Evolutionary conservation across 2,113 vertebrate species (phyloP), one percentile per base, ranked within the genome.

Genomic region (Pterocles gutturalis): DNA sequence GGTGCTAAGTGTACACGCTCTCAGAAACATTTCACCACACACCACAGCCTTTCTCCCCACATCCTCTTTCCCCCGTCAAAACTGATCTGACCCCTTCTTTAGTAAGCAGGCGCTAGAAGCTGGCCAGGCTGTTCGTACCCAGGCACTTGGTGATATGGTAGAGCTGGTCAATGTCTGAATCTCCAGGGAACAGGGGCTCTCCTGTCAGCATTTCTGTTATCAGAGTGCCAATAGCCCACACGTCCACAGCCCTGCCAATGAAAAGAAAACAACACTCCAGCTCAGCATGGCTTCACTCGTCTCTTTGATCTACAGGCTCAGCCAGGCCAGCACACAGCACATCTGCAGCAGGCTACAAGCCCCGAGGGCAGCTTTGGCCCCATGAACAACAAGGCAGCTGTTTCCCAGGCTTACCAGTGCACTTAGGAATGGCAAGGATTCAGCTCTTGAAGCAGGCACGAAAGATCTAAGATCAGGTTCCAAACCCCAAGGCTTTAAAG

Each of bases 81-180:
- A 55, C 9, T 1, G 2, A 54, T 41, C 19, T 17, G 26, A 79
- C 26, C 17, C 61, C 36, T 58, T 58, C 7, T 6, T 36, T 49
- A 33, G n/a, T 29, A n/a, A 82, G 26, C 36, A 76, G 57, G 76
- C 29, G 31, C 3, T 1, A 53, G 24, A 9, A 82, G 38, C 36
- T n/a, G 2, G 1, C 20, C 9, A 64, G n/a, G 36, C 57, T 54
- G 49, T 78, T 79, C 98, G 98, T 97, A 99, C 98, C 98, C 85
- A 99, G 98, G 96, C 99, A 99, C 67, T 87, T 97, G 90, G 99
- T 98, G 78, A 99, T 99, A 88, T 98, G 99, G 94, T 99, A 98
- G 38, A 99, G 98, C 75, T 99, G 99, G 93, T 99, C 99, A 34
- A 99, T 99, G 93, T 99, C 99, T 1, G 99, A 99, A 73, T 99